Evolutionary conservation across 2,797 vertebrate genomes (phyloP).

Genomic region (Pantherophis vulpinus): DNA sequence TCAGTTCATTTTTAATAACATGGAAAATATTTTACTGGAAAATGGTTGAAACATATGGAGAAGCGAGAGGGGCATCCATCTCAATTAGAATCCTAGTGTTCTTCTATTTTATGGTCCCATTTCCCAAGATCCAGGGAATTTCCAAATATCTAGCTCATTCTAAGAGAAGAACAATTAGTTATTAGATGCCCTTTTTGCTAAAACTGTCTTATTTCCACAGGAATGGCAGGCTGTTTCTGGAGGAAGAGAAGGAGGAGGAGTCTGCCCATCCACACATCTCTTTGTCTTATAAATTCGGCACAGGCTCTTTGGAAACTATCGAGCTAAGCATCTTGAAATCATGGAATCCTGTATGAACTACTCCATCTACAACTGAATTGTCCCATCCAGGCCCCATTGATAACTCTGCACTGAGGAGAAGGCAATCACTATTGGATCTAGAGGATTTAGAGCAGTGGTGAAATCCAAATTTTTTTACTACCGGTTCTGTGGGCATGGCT

Average conservation of each 20-base stretch:
- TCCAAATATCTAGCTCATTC: neutral
- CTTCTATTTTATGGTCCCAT: neutral
- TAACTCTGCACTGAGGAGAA: neutral
- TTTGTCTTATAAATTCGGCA: neutral
- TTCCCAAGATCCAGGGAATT: neutral
- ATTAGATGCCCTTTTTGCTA: neutral
- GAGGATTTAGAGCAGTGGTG: too few species aligned
- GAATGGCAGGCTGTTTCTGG: neutral
- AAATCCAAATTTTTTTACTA: too few species aligned
- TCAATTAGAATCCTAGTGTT: neutral
- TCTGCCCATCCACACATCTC: neutral
- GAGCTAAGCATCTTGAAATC: neutral
- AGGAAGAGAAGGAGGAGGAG: neutral
- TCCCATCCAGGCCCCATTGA: neutral
- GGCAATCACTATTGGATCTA: neutral
- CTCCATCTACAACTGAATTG: neutral
- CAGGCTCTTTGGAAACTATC: neutral
- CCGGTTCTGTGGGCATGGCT: too few species aligned
- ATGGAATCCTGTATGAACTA: neutral
- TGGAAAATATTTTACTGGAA: constrained; percentile 8
- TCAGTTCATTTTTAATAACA: constrained; percentile 26
- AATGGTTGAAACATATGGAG: neutral
- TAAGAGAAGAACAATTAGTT: neutral
- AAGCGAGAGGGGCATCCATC: neutral
- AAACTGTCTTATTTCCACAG: neutral